Conservation (phyloP, 2,888 invertebrate genomes). For the Chalcis sispes region DNA sequence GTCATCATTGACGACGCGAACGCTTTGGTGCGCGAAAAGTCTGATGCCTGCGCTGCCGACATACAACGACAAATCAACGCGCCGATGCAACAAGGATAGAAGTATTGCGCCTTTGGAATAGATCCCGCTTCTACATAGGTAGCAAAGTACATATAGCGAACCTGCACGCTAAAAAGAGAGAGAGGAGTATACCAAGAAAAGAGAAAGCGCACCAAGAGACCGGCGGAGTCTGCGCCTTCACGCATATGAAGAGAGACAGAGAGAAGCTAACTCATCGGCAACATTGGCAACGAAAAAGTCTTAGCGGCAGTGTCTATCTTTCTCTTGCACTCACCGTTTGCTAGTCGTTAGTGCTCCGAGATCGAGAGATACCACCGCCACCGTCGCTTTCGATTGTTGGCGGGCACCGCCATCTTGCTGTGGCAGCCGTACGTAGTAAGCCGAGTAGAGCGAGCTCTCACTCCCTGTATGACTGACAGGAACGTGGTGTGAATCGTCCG, state of each 20-base stretch:
- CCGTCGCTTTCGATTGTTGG: slow-evolving; percentile 54
- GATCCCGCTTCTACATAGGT: no score
- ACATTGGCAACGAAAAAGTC: background rate
- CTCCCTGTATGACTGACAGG: background rate
- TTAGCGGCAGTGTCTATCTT: background rate
- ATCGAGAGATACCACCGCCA: background rate
- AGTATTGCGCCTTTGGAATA: no score
- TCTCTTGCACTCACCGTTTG: background rate
- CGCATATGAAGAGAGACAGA: background rate
- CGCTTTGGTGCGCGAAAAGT: background rate
- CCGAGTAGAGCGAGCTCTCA: background rate
- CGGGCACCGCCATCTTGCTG: slow-evolving; percentile 53
- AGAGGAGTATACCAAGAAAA: no score
- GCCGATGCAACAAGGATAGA: slow-evolving; percentile 2
- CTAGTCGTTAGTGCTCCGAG: background rate
- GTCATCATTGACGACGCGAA: slow-evolving; percentile 32
- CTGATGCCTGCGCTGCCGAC: background rate
- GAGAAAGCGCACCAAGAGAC: background rate
- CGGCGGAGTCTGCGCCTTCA: slow-evolving; percentile 4
- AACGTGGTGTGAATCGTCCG: no score
- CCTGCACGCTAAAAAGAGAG: background rate
- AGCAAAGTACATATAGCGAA: no score
- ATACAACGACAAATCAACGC: background rate
- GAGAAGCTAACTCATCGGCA: background rate
- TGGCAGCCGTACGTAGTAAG: slow-evolving; percentile 17